Evolutionary conservation across 1,140 invertebrate genomes (phyloP), one percentile per base, ranked within the genome.

Genomic region (Drosophila quadrilineata): DNA sequence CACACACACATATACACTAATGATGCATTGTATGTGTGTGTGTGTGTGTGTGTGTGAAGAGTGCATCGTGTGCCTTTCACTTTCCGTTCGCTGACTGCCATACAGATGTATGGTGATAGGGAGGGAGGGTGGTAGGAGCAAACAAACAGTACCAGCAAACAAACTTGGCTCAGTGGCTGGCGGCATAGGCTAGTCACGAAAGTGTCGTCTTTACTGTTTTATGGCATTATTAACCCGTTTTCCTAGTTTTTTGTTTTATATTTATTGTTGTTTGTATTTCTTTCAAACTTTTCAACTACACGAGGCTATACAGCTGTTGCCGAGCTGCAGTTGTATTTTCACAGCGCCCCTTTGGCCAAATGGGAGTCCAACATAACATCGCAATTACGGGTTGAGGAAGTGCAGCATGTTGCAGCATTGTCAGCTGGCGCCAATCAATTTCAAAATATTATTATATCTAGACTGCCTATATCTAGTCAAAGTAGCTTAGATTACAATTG

Each of bases 171-270:
- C 40, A 72, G 54, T 62, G 41, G 69, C 50, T 50, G 53, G 17
- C 46, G 52, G 59, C 60, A 29, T 54, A 10, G 50, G 79, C 77
- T 40, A 85, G 77, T 84, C 79, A 84, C 77, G 77, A 84, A 74
- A 84, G 77, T 84, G 77, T 84, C 77, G 77, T 84, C 77, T 84
- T 85, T 85, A 73, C 58, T 63, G 36, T 59, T 72, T 85, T 77
- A 85, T 85, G 74, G 79, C 77, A 85, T 84, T 84, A 84, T 84
- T 85, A 84, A 84, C 77, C 77, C 79, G 77, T 84, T 84, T 84
- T 84, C 77, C 77, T 84, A 84, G 70, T 85, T 71, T 59, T 62
- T 68, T 31, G 38, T 43, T 36, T 33, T 24, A 26, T 24, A 41
- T 24, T 40, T 36, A n/a, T 54, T 26, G 33, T 35, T 35, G 10